Conservation (phyloP, 2,797 vertebrate species). For the Orestias chungarensis region DNA sequence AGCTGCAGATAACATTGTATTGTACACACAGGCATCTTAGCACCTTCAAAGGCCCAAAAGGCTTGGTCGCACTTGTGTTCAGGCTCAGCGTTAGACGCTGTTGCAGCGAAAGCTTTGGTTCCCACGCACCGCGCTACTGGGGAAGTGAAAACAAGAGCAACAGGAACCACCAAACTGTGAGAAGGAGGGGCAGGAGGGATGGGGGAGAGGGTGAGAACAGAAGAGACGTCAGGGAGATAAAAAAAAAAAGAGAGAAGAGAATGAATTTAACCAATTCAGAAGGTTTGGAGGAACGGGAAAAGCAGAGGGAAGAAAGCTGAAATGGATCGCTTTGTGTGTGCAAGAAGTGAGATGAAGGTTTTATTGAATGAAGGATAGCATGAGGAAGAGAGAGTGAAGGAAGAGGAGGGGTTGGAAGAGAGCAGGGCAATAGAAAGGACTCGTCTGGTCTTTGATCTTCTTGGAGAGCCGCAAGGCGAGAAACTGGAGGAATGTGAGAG, state of each 20-base stretch:
- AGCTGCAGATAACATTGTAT: constrained; percentile 15
- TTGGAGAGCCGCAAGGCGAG: constrained; percentile 67
- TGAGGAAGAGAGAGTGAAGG: constrained; percentile 48
- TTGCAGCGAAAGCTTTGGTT: constrained; percentile 70
- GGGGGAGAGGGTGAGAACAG: constrained; percentile 36
- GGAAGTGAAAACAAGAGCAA: constrained; percentile 82
- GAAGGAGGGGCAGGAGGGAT: constrained; percentile 62
- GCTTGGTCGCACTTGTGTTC: constrained; percentile 26
- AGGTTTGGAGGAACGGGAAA: constrained; percentile 6
- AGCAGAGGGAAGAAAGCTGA: constrained; percentile 8
- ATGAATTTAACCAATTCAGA: constrained; percentile 26
- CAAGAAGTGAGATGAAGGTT: constrained; percentile 32
- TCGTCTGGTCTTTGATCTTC: constrained; percentile 78
- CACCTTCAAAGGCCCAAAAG: constrained; percentile 33
- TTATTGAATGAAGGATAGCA: constrained; percentile 26
- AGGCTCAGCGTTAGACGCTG: constrained; percentile 49
- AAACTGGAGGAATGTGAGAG: constrained; percentile 74
- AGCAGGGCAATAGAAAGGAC: constrained; percentile 56
- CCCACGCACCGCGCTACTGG: constrained; percentile 75
- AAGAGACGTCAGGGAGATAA: constrained; percentile 46
- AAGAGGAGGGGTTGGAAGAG: constrained; percentile 51
- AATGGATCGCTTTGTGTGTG: constrained; percentile 5
- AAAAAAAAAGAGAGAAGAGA: constrained; percentile 39
- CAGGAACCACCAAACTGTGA: constrained; percentile 77
- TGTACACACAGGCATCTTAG: constrained; percentile 23